Base-by-base conservation (phyloP, 2,888 invertebrate genomes). In the Agrotis puta region DNA sequence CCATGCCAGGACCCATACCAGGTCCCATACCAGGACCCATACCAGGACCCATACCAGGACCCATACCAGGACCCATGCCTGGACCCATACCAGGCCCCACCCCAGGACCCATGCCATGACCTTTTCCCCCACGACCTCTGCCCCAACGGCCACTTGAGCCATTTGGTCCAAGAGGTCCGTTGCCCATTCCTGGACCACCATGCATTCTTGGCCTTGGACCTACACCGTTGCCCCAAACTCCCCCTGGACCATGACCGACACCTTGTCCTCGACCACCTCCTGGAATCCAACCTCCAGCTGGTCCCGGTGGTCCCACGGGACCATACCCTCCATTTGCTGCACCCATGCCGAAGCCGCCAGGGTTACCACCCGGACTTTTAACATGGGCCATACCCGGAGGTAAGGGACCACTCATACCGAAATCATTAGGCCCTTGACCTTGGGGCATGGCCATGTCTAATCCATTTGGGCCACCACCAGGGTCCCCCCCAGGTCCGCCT, bases 231-330 rank as follows among this genome's bases (percentile, higher is more conserved):
- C 39, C 39, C 39, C 11, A 39, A 39, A 39, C 39, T 11, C 39
- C n/a, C n/a, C n/a, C 39, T 39, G 9, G 9, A 39, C 27, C 6
- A 27, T 27, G 27, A 27, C 39, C 11, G 0, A 3, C 16, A 20
- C n/a, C n/a, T 27, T 9, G 45, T 2, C 56, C 45, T 5, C 9
- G 16, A 16, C 39, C n/a, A 6, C 14, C 18, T 18, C 56, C 56
- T 14, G 39, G 27, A 5, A 50, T 3, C 57, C 57, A 59, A 59
- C 58, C 69, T 0, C 48, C 45, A 24, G 69, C 69, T 18, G 59
- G 47, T 6, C 70, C 69, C 1, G 69, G 51, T 13, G 57, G 70
- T 27, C n/a, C 69, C 57, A 70, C 45, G 1, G 67, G 56, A 2
- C 24, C 56, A 14, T 63, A 63, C 33, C 9, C 39, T 18, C 14